Conservation (phyloP, 2,113 vertebrate species). For the Aviceda subcristata region DNA sequence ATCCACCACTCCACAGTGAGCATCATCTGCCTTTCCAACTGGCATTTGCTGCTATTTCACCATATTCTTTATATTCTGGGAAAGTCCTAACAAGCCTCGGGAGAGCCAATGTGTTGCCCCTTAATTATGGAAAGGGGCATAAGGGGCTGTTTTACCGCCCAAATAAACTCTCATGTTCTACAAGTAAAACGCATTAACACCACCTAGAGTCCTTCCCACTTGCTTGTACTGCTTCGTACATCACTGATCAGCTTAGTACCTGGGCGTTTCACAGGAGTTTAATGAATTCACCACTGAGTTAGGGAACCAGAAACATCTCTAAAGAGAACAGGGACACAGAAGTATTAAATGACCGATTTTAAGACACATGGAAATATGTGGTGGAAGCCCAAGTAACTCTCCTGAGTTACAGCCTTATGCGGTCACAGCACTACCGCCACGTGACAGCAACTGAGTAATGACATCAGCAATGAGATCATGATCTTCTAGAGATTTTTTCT, state of each 20-base stretch:
- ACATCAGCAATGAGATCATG: not conserved
- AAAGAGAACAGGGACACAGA: not conserved
- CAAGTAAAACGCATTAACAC: fast-evolving
- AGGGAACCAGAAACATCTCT: not conserved
- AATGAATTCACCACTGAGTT: not conserved
- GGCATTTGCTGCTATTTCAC: not conserved
- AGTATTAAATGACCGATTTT: not conserved
- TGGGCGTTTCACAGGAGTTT: not conserved
- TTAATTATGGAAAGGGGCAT: not conserved
- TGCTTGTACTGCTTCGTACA: not conserved
- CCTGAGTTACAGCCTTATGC: fast-evolving
- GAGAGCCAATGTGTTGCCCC: not conserved
- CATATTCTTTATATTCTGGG: not conserved
- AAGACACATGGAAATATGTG: not conserved
- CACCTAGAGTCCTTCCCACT: not conserved
- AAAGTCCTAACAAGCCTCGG: not conserved
- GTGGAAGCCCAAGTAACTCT: not conserved
- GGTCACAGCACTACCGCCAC: not conserved
- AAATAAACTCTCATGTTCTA: fast-evolving
- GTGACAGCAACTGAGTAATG: not conserved
- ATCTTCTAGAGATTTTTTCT: not conserved
- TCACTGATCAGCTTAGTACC: too few species aligned
- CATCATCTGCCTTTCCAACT: not conserved
- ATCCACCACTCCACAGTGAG: not conserved
- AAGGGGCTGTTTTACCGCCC: not conserved